Base-by-base conservation (phyloP, 2,113 vertebrate genomes). In the Percopsis transmontana region DNA sequence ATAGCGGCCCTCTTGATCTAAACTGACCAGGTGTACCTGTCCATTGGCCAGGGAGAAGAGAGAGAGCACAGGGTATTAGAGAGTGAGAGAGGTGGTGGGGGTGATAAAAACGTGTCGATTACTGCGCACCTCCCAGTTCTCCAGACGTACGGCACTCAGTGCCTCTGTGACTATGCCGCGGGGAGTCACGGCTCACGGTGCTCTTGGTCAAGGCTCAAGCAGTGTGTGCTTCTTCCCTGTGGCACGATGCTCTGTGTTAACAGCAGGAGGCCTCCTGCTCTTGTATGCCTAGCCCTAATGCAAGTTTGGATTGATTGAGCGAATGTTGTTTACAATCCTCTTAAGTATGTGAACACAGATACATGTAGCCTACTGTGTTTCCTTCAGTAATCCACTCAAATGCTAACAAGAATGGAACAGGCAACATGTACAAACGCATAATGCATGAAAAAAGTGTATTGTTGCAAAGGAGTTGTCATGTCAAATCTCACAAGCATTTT, bases 141-240 rank as follows among this genome's bases (percentile, higher is more conserved):
- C 72, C 67, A 71, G 83, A 83, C 85, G 80, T 84, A 70, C 82
- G 78, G 74, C 78, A 73, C 81, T 67, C 64, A 44, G 64, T 61
- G 84, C 83, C 78, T 86, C 77, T 80, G 60, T 84, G 82, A 89
- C 83, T 84, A 86, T 73, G 83, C 81, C 79, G 73, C 53, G 55
- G 79, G 78, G 80, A 87, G 76, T 53, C 44, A 69, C 84, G 87
- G 87, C 87, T 87, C 82, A 83, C 73, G 42, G 72, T 73, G 72
- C 84, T 80, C 83, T 87, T 84, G 84, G 82, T 80, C 50, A 59
- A 68, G 79, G 72, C 76, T 88, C 87, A 85, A 90, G 85, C 65
- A 68, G 81, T 81, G 87, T 86, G 82, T 79, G 78, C 85, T 86
- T 90, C 83, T 85, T 80, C 67, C 75, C 89, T 85, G 83, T 82